phyloP scores from a whole-genome alignment of 1,140 invertebrate species.

The Babylonia areolata region DNA sequence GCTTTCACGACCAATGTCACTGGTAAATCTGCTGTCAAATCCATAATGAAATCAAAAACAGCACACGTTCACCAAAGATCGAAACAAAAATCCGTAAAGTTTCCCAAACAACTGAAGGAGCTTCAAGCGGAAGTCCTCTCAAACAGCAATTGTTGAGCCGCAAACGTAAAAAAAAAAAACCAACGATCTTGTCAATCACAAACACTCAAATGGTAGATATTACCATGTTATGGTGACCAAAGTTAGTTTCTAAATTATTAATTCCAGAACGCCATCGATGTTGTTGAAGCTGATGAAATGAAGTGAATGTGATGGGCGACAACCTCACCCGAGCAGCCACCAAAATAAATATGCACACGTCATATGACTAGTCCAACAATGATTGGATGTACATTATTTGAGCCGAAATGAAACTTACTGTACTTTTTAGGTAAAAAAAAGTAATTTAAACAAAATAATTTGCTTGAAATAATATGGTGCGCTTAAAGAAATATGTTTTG shows the following conservation, averaged over 20 bases:
- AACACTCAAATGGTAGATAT: neutral
- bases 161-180: conserved; percentile 4
- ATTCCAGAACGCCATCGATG: neutral
- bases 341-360: conserved; percentile 40
- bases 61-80: neutral
- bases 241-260: neutral
- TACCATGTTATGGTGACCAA: neutral
- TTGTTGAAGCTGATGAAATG: neutral
- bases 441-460: too few relatives aligned
- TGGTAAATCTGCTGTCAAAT: conserved; percentile 67
- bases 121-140: neutral
- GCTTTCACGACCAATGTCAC: conserved; percentile 89
- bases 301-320: neutral
- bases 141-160: neutral
- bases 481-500: too few relatives aligned
- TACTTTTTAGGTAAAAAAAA: neutral
- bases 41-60: conserved; percentile 40
- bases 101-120: neutral
- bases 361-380: conserved; percentile 32
- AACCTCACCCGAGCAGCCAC: conserved; percentile 26
- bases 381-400: conserved; percentile 32
- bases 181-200: neutral
- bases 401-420: neutral
- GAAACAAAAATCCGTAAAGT: neutral
- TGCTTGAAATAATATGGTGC: too few relatives aligned